phyloP scores from a whole-genome alignment of 2,888 invertebrate species.

The Apodemia mormo region DNA sequence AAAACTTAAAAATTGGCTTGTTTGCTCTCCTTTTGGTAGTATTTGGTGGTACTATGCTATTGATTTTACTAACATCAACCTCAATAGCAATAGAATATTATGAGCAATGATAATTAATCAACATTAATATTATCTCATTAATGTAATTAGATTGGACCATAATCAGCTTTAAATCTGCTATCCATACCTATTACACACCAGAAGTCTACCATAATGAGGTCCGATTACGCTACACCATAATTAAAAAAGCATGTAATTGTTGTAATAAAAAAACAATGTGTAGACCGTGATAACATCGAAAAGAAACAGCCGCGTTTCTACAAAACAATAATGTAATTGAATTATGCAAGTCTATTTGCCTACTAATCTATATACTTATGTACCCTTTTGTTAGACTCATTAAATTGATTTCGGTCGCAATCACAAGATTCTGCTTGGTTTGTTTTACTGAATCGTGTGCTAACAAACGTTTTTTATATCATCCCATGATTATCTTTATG shows the following conservation, averaged over 20 bases:
- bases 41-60: too few species aligned
- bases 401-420: not conserved
- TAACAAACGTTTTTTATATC: too few species aligned
- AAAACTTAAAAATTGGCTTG: too few species aligned
- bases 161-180: not conserved
- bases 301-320: slow-evolving; percentile 10
- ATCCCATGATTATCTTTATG: too few species aligned
- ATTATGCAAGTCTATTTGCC: not conserved
- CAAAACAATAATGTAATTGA: slow-evolving; percentile 13
- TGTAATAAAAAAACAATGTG: slow-evolving; percentile 14
- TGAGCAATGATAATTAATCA: too few species aligned
- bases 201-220: slow-evolving; percentile 10
- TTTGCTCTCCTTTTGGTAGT: too few species aligned
- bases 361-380: slow-evolving; percentile 2
- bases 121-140: too few species aligned
- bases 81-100: too few species aligned
- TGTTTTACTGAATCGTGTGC: too few species aligned
- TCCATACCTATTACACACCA: not conserved
- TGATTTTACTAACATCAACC: too few species aligned
- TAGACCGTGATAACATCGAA: not conserved
- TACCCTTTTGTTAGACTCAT: not conserved
- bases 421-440: not conserved
- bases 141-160: not conserved
- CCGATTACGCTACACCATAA: slow-evolving; percentile 12
- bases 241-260: slow-evolving; percentile 9